These are phyloP conservation scores for Colius striatus DNA, from an alignment of 2,113 vertebrate genomes.

Conservation along the genomic window DNA sequence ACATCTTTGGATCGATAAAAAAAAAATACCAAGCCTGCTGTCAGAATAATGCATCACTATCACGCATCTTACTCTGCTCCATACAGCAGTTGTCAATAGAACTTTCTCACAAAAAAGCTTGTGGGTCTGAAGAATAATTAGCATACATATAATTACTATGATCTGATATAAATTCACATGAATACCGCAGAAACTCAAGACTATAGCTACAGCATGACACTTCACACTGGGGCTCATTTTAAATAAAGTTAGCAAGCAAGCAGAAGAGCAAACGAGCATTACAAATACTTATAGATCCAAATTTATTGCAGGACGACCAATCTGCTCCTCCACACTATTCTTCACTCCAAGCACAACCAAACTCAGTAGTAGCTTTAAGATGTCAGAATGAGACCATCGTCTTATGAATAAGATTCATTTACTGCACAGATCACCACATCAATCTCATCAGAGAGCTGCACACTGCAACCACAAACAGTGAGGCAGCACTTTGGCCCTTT, in stretches of 20 bases:
- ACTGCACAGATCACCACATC: not conserved
- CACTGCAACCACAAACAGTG: rapidly evolving
- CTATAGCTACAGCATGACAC: not conserved
- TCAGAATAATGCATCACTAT: not conserved
- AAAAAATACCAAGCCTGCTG: not conserved
- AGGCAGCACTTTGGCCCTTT: not conserved
- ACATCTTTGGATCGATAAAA: not conserved
- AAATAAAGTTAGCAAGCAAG: not conserved
- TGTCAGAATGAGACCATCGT: not conserved
- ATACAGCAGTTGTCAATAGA: not conserved
- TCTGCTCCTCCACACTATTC: rapidly evolving
- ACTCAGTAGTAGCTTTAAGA: not conserved
- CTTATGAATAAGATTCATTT: not conserved
- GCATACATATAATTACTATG: not conserved
- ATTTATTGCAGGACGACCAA: not conserved
- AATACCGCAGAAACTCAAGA: not conserved
- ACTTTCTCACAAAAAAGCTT: not conserved
- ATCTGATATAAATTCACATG: not conserved
- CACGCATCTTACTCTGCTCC: not conserved
- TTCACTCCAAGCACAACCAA: not conserved
- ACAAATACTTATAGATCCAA: not conserved
- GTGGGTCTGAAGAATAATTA: not conserved
- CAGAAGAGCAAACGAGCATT: not conserved
- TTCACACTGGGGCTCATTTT: not conserved
- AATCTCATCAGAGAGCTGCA: not conserved